phyloP scores from a whole-genome alignment of 2,113 vertebrate genomes.

The Ancistrus triradiatus region DNA sequence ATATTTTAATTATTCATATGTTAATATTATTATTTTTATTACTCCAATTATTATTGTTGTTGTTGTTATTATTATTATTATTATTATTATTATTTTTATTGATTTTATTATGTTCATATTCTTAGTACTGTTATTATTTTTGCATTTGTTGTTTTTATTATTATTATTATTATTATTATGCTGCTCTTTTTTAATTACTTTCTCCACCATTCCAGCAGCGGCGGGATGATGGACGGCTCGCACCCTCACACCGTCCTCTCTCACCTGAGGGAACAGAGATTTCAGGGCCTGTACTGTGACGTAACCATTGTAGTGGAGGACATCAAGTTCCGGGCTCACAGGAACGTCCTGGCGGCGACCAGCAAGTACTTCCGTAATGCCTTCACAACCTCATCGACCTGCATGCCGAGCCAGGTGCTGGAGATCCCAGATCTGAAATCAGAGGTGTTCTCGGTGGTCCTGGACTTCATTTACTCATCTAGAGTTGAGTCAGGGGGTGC shows the following conservation, averaged over 20 bases:
- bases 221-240: constrained; percentile 84
- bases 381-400: constrained; percentile 79
- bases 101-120: no score
- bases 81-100: no score
- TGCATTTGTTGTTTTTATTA: no score
- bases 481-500: constrained; percentile 77
- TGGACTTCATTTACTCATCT: constrained; percentile 96
- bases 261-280: constrained; percentile 90
- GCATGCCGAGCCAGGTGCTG: constrained; percentile 84
- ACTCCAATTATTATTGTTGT: no score
- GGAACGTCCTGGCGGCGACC: constrained; percentile 92
- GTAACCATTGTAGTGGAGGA: constrained; percentile 97
- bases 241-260: constrained; percentile 87
- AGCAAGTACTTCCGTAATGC: constrained; percentile 93
- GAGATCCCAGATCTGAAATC: constrained; percentile 93
- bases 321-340: constrained; percentile 95
- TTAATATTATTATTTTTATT: no score
- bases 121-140: no score
- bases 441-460: constrained; percentile 92
- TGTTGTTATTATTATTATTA: no score
- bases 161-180: no score
- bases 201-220: constrained; percentile 74
- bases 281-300: constrained; percentile 89
- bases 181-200: no score
- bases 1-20: no score